These are phyloP conservation scores for Drosophila nasuta DNA, from an alignment of 1,140 invertebrate species.

Conservation along the genomic window DNA sequence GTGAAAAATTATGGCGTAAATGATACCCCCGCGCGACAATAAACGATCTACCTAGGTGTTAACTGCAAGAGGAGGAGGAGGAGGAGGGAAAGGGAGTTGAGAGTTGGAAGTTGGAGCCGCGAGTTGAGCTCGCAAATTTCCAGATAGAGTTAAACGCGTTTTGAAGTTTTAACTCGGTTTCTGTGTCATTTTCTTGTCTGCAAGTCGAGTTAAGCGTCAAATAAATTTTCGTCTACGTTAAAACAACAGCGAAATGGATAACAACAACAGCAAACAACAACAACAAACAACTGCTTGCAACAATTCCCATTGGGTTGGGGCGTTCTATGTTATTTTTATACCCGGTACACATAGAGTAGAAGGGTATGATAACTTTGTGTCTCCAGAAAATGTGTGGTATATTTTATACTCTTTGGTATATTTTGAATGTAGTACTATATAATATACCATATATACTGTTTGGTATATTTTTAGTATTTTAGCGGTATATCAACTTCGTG, in stretches of 20 bases:
- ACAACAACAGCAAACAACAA: slow-evolving; percentile 50
- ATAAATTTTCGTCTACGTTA: slow-evolving; percentile 74
- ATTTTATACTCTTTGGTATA: no score
- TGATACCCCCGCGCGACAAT: slow-evolving; percentile 71
- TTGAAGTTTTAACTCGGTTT: slow-evolving; percentile 68
- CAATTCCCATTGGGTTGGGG: slow-evolving; percentile 51
- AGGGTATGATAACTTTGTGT: no score
- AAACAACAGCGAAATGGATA: slow-evolving; percentile 59
- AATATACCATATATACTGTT: no score
- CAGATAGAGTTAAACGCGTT: slow-evolving; percentile 58
- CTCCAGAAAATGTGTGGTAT: no score
- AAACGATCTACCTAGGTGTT: slow-evolving; percentile 38
- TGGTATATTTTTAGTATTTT: not conserved
- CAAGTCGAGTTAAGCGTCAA: slow-evolving; percentile 74
- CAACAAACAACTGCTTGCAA: slow-evolving; percentile 34
- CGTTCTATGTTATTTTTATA: slow-evolving; percentile 28
- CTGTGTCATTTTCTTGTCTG: slow-evolving; percentile 81
- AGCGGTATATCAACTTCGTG: not conserved
- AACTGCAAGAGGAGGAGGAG: no score
- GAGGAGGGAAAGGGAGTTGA: not conserved
- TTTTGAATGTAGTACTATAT: no score
- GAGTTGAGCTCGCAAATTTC: slow-evolving; percentile 45
- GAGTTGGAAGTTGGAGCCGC: slow-evolving; percentile 13
- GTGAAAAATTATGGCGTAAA: slow-evolving; percentile 80
- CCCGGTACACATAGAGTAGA: no score